phyloP scores from a whole-genome alignment of 2,113 vertebrate species.

The Nyctibius bracteatus region DNA sequence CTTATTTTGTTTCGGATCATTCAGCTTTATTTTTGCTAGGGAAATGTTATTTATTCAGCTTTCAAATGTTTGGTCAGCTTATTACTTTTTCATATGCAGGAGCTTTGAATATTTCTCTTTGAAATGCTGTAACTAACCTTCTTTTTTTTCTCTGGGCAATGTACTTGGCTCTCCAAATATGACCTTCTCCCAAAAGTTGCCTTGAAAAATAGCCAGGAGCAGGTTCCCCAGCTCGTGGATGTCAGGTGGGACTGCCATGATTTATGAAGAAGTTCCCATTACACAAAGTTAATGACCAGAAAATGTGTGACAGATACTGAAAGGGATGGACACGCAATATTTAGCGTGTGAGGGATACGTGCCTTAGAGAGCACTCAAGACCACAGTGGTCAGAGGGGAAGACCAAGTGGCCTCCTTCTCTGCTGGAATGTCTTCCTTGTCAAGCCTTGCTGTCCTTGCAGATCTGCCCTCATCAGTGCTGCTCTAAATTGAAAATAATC shows the following conservation, averaged over 20 bases:
- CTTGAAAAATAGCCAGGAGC: background rate
- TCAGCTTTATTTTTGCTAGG: slow-evolving; percentile 21
- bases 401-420: background rate
- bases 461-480: background rate
- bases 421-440: background rate
- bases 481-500: background rate
- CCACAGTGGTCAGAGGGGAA: background rate
- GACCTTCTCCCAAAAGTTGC: background rate
- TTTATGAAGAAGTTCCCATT: background rate
- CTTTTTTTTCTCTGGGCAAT: background rate
- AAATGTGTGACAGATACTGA: background rate
- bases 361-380: background rate
- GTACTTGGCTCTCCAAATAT: background rate
- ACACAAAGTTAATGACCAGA: background rate
- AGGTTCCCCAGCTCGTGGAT: fast-evolving
- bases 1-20: background rate
- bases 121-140: background rate
- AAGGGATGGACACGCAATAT: fast-evolving
- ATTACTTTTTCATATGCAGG: slow-evolving; percentile 36
- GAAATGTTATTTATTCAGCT: slow-evolving; percentile 38
- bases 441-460: background rate
- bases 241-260: background rate
- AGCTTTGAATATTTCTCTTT: slow-evolving; percentile 26
- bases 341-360: fast-evolving
- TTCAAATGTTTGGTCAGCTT: slow-evolving; percentile 40